Percentiles rank a stretch among this genome's conserved stretches.
phyloP scores from a whole-genome alignment of 2,888 invertebrate species.

The Euplexia lucipara region DNA sequence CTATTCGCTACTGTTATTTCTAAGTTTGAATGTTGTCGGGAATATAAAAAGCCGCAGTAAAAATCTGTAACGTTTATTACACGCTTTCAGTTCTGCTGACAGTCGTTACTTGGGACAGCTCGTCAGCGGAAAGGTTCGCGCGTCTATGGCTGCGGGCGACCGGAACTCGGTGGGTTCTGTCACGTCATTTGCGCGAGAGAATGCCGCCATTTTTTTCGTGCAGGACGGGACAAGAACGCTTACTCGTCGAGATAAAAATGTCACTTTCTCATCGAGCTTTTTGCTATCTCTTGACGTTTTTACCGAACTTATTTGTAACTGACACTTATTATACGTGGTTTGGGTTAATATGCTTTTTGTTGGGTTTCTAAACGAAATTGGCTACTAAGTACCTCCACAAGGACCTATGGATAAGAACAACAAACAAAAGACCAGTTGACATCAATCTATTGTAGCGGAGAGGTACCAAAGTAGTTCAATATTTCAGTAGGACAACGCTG shows the following conservation, averaged over 20 bases:
- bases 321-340: conserved; percentile 57
- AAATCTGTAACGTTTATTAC: conserved; percentile 62
- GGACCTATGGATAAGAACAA: conserved; percentile 1
- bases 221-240: conserved; percentile 68
- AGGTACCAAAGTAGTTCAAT: conserved; percentile 30
- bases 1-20: conserved; percentile 26
- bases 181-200: conserved; percentile 71
- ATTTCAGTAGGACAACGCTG: conserved; percentile 45
- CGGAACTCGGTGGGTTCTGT: conserved; percentile 72
- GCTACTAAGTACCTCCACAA: neutral
- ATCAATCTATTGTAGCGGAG: neutral
- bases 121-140: conserved; percentile 73
- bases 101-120: conserved; percentile 67
- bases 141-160: conserved; percentile 71
- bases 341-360: conserved; percentile 38
- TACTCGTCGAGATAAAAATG: conserved; percentile 72
- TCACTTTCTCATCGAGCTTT: conserved; percentile 66
- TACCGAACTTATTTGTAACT: conserved; percentile 62
- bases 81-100: conserved; percentile 69
- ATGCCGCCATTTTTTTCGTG: conserved; percentile 65
- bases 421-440: conserved; percentile 2
- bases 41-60: conserved; percentile 50
- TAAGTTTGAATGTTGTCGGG: conserved; percentile 36
- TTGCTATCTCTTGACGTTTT: conserved; percentile 62
- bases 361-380: conserved; percentile 29